These are phyloP conservation scores for Metopolophium dirhodum DNA, from an alignment of 1,140 invertebrate species.

Conservation along the genomic window DNA sequence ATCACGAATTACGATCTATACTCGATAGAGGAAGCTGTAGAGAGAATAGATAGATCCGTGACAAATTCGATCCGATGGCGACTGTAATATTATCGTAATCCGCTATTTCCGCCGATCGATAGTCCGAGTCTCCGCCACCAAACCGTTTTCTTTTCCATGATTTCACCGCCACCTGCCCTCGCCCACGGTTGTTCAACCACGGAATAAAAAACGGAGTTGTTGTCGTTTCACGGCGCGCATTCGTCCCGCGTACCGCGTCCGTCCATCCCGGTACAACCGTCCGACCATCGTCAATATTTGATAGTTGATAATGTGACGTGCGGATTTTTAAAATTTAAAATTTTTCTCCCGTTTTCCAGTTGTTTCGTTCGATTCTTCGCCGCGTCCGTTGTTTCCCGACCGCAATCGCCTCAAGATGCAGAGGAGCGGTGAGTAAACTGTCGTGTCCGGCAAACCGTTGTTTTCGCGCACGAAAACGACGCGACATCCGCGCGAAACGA, in stretches of 20 bases:
- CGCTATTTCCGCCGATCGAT: neutral
- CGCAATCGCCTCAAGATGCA: slow-evolving; percentile 2
- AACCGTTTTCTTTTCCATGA: neutral
- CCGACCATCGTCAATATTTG: neutral
- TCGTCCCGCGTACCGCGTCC: neutral
- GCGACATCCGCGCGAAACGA: neutral
- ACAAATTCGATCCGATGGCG: neutral
- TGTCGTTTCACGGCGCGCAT: slow-evolving; percentile 17
- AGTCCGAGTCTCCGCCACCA: neutral
- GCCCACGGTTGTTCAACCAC: neutral
- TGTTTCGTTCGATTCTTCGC: no score
- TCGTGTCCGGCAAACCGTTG: neutral
- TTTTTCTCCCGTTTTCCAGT: neutral
- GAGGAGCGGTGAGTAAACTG: slow-evolving; percentile 42
- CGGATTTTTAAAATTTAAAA: slow-evolving; percentile 35
- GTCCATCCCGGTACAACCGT: neutral
- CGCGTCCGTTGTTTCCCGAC: neutral
- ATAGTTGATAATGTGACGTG: neutral
- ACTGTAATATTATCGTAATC: neutral
- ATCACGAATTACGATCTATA: neutral
- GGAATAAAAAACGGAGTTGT: neutral
- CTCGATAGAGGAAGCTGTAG: no score
- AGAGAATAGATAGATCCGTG: neutral
- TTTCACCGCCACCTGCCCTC: neutral
- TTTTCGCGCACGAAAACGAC: slow-evolving; percentile 1